Evolutionary conservation across 2,888 invertebrate genomes (phyloP).

Genomic region (Scaptomyza parva): DNA sequence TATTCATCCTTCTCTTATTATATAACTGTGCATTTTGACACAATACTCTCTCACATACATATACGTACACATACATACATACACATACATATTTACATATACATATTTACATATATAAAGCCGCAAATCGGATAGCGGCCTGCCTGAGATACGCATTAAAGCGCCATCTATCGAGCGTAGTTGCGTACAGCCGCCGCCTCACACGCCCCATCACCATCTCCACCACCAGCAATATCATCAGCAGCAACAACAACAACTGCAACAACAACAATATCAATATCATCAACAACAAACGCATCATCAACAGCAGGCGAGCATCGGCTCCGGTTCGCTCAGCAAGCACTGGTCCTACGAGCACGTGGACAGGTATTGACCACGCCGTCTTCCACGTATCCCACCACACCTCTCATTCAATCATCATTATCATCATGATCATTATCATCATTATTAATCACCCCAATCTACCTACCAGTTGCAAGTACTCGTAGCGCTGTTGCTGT

Average conservation of each 20-base stretch:
- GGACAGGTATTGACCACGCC: slow-evolving; percentile 83
- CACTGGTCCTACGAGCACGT: slow-evolving; percentile 83
- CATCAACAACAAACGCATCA: slow-evolving; percentile 59
- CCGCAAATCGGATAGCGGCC: slow-evolving; percentile 87
- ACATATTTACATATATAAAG: slow-evolving; percentile 43
- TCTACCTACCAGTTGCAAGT: slow-evolving; percentile 35
- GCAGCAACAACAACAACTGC: slow-evolving; percentile 4
- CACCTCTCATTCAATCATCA: slow-evolving; percentile 25
- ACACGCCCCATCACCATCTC: slow-evolving; percentile 48
- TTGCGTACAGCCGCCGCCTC: slow-evolving; percentile 37
- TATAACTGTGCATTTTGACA: slow-evolving; percentile 52
- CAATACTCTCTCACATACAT: slow-evolving; percentile 6
- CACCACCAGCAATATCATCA: slow-evolving; percentile 21
- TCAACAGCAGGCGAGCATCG: slow-evolving; percentile 87
- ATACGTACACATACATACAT: slow-evolving; percentile 12
- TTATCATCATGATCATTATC: too few relatives aligned
- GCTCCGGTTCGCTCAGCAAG: slow-evolving; percentile 82
- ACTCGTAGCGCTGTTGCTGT: slow-evolving; percentile 59
- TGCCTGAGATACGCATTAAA: slow-evolving; percentile 93
- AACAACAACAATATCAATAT: slow-evolving; percentile 15
- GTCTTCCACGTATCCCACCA: background rate
- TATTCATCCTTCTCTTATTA: slow-evolving; percentile 34
- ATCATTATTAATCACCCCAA: background rate
- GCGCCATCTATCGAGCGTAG: slow-evolving; percentile 92
- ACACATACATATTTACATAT: slow-evolving; percentile 1